Percentiles rank a stretch among this genome's conserved stretches.
Evolutionary conservation across 2,113 vertebrate species (phyloP).

Genomic region (Tragulus kanchil): DNA sequence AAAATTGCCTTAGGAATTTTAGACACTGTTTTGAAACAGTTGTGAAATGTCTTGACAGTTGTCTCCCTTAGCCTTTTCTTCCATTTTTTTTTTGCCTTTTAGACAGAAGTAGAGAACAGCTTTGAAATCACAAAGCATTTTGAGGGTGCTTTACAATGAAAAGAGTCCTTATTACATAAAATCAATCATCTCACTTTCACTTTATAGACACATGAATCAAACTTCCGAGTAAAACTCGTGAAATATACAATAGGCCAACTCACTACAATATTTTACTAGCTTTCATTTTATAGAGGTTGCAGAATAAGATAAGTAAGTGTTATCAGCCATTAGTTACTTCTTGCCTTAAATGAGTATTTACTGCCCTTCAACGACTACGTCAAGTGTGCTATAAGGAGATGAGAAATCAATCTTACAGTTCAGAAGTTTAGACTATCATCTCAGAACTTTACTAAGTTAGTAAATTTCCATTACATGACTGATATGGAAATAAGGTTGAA

Average conservation of each 20-base stretch:
- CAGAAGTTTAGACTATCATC: not conserved
- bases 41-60: constrained; percentile 46
- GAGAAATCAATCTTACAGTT: not conserved
- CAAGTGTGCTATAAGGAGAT: not conserved
- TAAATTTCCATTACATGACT: not conserved
- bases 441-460: constrained; percentile 20
- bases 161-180: constrained; percentile 34
- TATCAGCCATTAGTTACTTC: not conserved
- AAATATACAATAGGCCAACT: not conserved
- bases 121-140: constrained; percentile 60
- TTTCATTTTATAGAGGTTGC: not conserved
- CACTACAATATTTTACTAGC: not conserved
- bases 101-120: constrained; percentile 5
- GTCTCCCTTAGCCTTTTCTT: constrained; percentile 16
- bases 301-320: not conserved
- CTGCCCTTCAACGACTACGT: not conserved
- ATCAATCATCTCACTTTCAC: not conserved
- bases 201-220: not conserved
- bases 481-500: not conserved
- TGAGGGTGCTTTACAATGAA: not conserved
- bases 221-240: not conserved
- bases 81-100: not conserved
- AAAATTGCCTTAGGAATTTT: constrained; percentile 14
- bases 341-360: not conserved
- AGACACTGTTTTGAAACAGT: constrained; percentile 38